phyloP scores from a whole-genome alignment of 2,797 vertebrate genomes.

The Ammospiza maritima region DNA sequence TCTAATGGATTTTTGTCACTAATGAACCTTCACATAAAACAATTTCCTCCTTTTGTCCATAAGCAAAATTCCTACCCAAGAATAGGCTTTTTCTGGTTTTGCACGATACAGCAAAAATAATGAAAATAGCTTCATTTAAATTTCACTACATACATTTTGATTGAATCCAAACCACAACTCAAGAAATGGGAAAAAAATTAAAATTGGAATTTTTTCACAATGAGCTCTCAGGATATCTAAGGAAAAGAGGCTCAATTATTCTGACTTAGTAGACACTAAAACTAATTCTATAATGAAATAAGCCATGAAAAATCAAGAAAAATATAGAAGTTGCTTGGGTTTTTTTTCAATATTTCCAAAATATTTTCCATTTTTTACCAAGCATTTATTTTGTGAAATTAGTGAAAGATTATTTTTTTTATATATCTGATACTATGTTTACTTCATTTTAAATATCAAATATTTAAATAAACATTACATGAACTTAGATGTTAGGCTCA shows the following conservation, averaged over 20 bases:
- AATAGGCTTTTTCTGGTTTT: neutral
- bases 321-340: fast-evolving
- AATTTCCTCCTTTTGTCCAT: neutral
- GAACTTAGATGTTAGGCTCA: neutral
- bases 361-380: neutral
- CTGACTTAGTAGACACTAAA: neutral
- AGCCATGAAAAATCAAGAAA: neutral
- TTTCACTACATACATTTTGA: neutral
- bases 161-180: neutral
- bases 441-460: neutral
- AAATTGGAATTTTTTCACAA: neutral
- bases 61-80: neutral
- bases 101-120: neutral
- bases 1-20: slow-evolving; percentile 21
- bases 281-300: neutral
- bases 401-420: neutral
- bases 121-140: neutral
- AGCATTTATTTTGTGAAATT: neutral
- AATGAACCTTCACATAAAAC: slow-evolving; percentile 23
- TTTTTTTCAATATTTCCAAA: neutral
- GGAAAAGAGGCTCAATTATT: neutral
- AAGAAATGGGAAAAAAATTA: fast-evolving
- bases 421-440: neutral
- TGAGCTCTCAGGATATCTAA: neutral
- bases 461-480: neutral